Evolutionary conservation across 1,140 invertebrate species (phyloP).

Genomic region (Dufourea novaeangliae): DNA sequence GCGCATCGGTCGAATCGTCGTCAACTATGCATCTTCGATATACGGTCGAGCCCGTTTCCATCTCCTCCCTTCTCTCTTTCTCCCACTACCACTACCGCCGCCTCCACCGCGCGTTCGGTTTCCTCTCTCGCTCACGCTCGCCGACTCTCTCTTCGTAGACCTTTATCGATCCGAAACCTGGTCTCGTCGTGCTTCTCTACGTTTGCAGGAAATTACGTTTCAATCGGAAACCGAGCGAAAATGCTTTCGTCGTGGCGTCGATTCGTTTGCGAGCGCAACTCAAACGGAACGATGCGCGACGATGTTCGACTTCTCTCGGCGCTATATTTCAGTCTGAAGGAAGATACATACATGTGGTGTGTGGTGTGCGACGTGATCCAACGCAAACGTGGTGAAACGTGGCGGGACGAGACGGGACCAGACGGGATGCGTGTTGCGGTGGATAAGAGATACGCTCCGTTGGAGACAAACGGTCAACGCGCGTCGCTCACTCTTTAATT

Average conservation of each 20-base stretch:
- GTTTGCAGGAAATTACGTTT: constrained; percentile 21
- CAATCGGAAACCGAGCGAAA: constrained; percentile 18
- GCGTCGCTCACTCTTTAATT: too few species aligned
- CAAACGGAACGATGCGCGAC: not conserved
- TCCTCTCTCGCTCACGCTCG: not conserved
- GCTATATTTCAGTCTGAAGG: too few species aligned
- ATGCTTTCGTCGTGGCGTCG: not conserved
- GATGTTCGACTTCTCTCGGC: not conserved
- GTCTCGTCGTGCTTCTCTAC: not conserved
- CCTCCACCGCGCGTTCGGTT: not conserved
- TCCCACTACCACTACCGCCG: not conserved
- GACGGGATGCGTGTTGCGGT: not conserved
- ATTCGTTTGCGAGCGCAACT: not conserved
- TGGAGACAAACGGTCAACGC: not conserved
- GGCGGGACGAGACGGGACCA: not conserved
- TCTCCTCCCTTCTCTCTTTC: not conserved
- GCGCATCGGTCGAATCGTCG: not conserved
- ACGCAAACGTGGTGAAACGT: too few species aligned
- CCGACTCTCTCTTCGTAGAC: not conserved
- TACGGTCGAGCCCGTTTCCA: not conserved
- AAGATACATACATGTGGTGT: too few species aligned
- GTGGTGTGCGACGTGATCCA: too few species aligned
- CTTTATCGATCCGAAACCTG: constrained; percentile 48
- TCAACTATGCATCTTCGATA: not conserved
- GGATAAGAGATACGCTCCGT: too few species aligned